Evolutionary conservation across 2,113 vertebrate species (phyloP).

Genomic region (Corydoras maculifer): DNA sequence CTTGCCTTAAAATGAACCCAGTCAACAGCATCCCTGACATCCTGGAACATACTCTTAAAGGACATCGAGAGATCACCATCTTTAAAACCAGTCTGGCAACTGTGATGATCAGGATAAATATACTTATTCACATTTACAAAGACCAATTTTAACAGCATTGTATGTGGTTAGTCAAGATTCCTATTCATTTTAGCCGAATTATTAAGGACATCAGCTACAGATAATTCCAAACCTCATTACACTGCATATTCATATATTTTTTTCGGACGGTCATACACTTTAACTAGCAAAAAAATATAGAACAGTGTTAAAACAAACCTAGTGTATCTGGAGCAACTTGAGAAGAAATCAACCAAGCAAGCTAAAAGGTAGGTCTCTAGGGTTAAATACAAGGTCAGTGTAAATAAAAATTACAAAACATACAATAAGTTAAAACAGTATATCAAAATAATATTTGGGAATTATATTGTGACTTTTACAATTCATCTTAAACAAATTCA

Average conservation of each 20-base stretch:
- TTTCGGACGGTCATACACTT: background rate
- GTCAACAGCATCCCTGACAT: conserved; percentile 94
- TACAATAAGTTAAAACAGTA: too few relatives aligned
- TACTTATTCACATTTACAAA: conserved; percentile 42
- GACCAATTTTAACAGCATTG: background rate
- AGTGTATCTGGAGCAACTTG: conserved; percentile 90
- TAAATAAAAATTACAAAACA: too few relatives aligned
- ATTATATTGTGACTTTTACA: too few relatives aligned
- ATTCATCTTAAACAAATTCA: too few relatives aligned
- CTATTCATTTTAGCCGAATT: too few relatives aligned
- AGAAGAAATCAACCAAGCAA: conserved; percentile 97
- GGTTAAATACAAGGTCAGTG: background rate
- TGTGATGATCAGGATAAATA: conserved; percentile 60
- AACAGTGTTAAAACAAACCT: conserved; percentile 65
- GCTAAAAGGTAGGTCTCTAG: conserved; percentile 97
- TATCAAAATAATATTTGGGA: too few relatives aligned
- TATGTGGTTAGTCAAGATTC: too few relatives aligned
- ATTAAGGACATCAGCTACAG: too few relatives aligned
- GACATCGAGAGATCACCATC: conserved; percentile 99
- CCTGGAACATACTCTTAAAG: conserved; percentile 98
- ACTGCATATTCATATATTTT: too few relatives aligned
- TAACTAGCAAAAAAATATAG: background rate
- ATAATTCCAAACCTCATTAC: too few relatives aligned
- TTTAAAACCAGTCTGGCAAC: conserved; percentile 96
- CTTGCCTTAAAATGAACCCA: conserved; percentile 98